These are phyloP conservation scores for Andinoacara biseriatus DNA, from an alignment of 2,113 vertebrate genomes.

Conservation along the genomic window DNA sequence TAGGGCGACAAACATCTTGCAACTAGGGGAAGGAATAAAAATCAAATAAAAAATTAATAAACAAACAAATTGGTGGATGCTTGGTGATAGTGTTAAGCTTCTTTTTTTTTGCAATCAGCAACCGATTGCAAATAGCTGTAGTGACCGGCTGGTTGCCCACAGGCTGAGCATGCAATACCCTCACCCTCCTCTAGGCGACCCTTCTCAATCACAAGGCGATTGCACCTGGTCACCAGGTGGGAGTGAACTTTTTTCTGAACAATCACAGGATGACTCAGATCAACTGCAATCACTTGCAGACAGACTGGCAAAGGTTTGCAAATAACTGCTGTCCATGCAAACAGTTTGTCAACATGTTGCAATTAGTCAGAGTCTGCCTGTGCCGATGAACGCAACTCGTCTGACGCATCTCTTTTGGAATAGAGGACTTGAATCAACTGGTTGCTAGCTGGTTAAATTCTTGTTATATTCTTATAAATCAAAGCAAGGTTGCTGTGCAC, in stretches of 20 bases:
- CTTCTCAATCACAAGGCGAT: too few relatives aligned
- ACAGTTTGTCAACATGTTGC: background rate
- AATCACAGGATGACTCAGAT: background rate
- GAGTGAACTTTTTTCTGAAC: background rate
- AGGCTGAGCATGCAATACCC: too few relatives aligned
- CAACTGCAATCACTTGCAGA: background rate
- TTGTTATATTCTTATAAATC: background rate
- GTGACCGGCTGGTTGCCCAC: background rate
- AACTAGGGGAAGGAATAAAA: background rate
- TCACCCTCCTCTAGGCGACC: too few relatives aligned
- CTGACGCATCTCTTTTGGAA: background rate
- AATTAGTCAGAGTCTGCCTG: background rate
- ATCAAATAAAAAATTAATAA: background rate
- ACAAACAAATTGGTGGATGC: background rate
- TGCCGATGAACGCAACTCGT: background rate
- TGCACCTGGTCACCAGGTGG: too few relatives aligned
- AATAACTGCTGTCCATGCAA: background rate
- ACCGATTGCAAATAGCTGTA: background rate
- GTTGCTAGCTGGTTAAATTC: background rate
- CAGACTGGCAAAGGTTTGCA: background rate
- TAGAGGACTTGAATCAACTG: background rate
- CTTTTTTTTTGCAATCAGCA: background rate
- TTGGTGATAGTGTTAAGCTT: background rate
- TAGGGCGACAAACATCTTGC: background rate
- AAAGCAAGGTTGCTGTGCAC: background rate